phyloP scores from a whole-genome alignment of 2,888 invertebrate genomes.

The Pandemis corylana region DNA sequence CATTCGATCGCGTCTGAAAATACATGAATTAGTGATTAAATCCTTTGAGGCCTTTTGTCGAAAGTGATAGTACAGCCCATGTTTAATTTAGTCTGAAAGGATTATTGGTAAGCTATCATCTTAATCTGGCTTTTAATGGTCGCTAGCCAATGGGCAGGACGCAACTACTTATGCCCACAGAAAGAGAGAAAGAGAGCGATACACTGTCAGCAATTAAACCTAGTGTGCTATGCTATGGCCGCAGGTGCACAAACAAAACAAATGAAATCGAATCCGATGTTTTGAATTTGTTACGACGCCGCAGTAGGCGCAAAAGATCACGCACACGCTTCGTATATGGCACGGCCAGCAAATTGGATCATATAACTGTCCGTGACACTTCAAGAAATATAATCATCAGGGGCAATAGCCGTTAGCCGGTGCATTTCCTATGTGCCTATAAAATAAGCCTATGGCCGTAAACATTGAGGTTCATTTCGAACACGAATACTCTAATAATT shows the following conservation, averaged over 20 bases:
- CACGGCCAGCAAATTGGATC: conserved; percentile 55
- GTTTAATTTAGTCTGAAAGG: too few species aligned
- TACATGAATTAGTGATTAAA: too few species aligned
- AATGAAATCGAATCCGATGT: conserved; percentile 25
- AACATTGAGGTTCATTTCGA: neutral
- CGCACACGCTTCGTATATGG: conserved; percentile 48
- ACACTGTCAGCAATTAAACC: neutral
- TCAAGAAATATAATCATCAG: conserved; percentile 59
- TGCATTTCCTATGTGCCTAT: conserved; percentile 29
- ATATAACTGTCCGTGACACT: conserved; percentile 70
- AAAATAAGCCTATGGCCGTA: neutral
- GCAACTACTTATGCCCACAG: neutral
- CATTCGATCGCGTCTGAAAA: too few species aligned
- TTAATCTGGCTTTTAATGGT: too few species aligned
- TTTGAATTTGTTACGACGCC: conserved; percentile 28
- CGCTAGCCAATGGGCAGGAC: neutral
- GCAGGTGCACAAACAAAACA: conserved; percentile 5
- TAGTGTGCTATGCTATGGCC: neutral
- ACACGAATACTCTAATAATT: neutral
- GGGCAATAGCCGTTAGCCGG: conserved; percentile 51
- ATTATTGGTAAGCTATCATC: too few species aligned
- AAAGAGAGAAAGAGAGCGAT: neutral
- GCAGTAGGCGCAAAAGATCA: conserved; percentile 37
- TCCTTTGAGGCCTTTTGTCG: too few species aligned
- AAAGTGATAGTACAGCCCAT: too few species aligned